Percentiles rank a stretch among this genome's conserved stretches.
Conservation (phyloP, 1,140 invertebrate genomes). For the Philaenus spumarius region DNA sequence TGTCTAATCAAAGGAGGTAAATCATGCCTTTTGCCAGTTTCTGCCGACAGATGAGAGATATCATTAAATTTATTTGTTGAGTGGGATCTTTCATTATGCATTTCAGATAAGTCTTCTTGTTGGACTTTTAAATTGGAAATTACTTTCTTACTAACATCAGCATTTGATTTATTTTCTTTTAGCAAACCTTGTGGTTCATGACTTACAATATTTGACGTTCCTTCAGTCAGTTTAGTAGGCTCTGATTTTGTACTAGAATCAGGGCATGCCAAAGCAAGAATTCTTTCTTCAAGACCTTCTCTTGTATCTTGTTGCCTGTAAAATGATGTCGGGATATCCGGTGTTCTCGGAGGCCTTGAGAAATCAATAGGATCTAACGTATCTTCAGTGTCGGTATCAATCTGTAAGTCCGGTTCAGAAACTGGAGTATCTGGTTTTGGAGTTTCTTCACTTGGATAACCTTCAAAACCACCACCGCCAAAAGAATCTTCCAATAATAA, state of each 20-base stretch:
- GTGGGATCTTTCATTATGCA: no score
- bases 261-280: conserved; percentile 25
- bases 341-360: conserved; percentile 44
- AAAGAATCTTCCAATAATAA: conserved; percentile 72
- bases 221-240: neutral
- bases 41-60: neutral
- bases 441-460: conserved; percentile 61
- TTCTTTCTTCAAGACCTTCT: conserved; percentile 31
- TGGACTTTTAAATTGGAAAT: no score
- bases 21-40: neutral
- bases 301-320: conserved; percentile 24
- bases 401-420: conserved; percentile 75
- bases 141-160: no score
- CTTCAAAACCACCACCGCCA: conserved; percentile 50
- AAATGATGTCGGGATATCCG: conserved; percentile 36
- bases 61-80: neutral
- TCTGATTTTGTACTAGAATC: conserved; percentile 17
- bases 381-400: conserved; percentile 80
- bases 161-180: neutral
- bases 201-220: neutral
- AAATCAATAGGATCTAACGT: conserved; percentile 48
- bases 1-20: conserved; percentile 2
- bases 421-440: conserved; percentile 76
- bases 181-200: neutral
- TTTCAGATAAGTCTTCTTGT: no score